A percentile compares a stretch with the other conserved stretches of the same genome.
phyloP scores from a whole-genome alignment of 2,797 vertebrate species.

The Muraenolepis orangiensis region DNA sequence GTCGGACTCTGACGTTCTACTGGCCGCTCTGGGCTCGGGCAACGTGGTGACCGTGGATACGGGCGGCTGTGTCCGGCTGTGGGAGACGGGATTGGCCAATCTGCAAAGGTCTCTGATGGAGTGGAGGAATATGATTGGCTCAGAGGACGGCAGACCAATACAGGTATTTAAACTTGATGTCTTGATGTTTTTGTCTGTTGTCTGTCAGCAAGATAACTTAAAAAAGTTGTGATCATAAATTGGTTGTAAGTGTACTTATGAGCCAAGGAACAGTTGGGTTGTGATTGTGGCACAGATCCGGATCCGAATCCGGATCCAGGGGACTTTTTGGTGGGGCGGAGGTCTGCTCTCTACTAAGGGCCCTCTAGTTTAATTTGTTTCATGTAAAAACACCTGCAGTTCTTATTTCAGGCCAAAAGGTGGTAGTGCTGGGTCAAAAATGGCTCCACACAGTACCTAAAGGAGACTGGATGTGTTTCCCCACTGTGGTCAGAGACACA shows the following conservation, averaged over 20 bases:
- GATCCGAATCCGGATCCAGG: no score
- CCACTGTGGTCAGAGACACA: neutral
- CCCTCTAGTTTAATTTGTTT: no score
- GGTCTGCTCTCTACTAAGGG: no score
- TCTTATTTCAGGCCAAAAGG: conserved; percentile 26
- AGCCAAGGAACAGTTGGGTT: no score
- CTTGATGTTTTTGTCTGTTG: no score
- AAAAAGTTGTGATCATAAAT: no score
- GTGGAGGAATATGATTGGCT: conserved; percentile 96
- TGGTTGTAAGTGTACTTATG: no score
- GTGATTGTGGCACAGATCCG: no score
- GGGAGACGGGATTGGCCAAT: conserved; percentile 88
- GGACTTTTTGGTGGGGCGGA: no score
- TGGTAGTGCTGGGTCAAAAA: conserved; percentile 29
- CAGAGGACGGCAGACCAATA: conserved; percentile 79
- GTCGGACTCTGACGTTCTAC: conserved; percentile 83
- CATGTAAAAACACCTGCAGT: conserved; percentile 11
- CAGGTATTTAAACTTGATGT: conserved; percentile 75
- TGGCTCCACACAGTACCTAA: neutral
- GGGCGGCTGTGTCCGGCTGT: conserved; percentile 87
- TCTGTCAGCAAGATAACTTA: no score
- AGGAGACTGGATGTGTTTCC: neutral
- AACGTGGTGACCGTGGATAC: conserved; percentile 89
- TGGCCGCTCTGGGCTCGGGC: conserved; percentile 77
- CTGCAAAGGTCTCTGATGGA: conserved; percentile 89